A percentile compares a stretch with the other conserved stretches of the same genome.
phyloP scores from a whole-genome alignment of 2,113 vertebrate species.

The Perognathus longimembris region DNA sequence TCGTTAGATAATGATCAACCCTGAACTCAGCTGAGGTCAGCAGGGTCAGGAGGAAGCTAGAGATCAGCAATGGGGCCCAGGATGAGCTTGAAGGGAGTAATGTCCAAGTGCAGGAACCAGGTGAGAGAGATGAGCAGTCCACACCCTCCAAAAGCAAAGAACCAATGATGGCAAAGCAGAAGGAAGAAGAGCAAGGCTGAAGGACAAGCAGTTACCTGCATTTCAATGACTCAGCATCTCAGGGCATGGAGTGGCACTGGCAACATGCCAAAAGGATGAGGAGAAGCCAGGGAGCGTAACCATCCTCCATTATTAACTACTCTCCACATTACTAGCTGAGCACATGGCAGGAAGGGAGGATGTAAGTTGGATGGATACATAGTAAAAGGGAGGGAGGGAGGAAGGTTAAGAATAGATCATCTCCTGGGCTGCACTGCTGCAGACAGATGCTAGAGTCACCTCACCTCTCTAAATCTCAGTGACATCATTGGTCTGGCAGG shows the following conservation, averaged over 20 bases:
- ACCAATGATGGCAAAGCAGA: not conserved
- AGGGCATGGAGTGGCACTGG: not conserved
- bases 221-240: not conserved
- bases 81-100: not conserved
- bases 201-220: not conserved
- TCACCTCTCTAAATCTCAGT: constrained; percentile 2
- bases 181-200: not conserved
- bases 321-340: not conserved
- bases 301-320: not conserved
- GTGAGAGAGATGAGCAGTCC: not conserved
- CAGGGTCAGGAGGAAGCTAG: not conserved
- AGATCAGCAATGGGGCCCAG: not conserved
- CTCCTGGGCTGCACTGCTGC: not conserved
- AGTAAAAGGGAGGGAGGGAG: not conserved
- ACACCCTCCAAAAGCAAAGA: not conserved
- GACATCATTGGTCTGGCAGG: constrained; percentile 23
- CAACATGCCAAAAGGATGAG: not conserved
- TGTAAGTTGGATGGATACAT: not conserved
- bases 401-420: not conserved
- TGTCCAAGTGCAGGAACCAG: not conserved
- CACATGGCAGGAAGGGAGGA: not conserved
- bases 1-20: not conserved
- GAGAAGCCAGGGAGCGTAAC: not conserved
- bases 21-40: not conserved
- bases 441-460: not conserved